These are phyloP conservation scores for Cryptocephalus moraei DNA, from an alignment of 2,888 invertebrate species.

Conservation along the genomic window DNA sequence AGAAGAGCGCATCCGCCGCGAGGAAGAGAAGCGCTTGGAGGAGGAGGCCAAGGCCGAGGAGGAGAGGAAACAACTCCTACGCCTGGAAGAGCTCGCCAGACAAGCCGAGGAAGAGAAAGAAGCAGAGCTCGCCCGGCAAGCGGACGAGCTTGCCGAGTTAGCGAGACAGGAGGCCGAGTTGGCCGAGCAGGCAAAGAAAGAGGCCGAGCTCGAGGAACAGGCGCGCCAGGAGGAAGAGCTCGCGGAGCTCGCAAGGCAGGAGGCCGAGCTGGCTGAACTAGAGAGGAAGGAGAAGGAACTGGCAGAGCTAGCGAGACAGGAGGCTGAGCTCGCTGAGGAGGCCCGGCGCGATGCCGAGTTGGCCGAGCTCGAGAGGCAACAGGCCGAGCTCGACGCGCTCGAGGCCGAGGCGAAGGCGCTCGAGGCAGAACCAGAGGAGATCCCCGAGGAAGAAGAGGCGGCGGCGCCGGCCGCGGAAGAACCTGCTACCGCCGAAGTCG, in stretches of 20 bases:
- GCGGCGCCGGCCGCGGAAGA: slow-evolving; percentile 39
- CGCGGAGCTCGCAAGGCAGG: slow-evolving; percentile 47
- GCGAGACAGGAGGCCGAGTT: slow-evolving; percentile 54
- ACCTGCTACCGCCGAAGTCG: slow-evolving; percentile 40
- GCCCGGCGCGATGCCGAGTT: slow-evolving; percentile 29
- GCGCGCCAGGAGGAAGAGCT: slow-evolving; percentile 54
- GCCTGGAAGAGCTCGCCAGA: slow-evolving; percentile 49
- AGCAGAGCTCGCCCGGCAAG: slow-evolving; percentile 56
- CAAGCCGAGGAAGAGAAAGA: slow-evolving; percentile 55
- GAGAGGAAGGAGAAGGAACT: slow-evolving; percentile 49
- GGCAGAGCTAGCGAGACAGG: slow-evolving; percentile 36
- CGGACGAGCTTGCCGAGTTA: slow-evolving; percentile 37
- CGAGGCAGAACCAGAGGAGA: slow-evolving; percentile 21
- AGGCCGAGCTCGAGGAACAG: slow-evolving; percentile 44
- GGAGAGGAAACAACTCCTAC: slow-evolving; percentile 40
- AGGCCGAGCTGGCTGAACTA: slow-evolving; percentile 55
- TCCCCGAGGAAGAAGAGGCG: slow-evolving; percentile 39
- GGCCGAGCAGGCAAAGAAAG: slow-evolving; percentile 46
- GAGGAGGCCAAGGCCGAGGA: slow-evolving; percentile 36
- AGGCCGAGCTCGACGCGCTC: slow-evolving; percentile 27
- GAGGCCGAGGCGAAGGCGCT: slow-evolving; percentile 25
- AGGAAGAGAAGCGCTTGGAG: slow-evolving; percentile 40
- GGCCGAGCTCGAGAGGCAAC: slow-evolving; percentile 25
- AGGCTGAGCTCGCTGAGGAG: slow-evolving; percentile 43
- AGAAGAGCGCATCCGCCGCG: slow-evolving; percentile 42